Evolutionary conservation across 2,113 vertebrate species (phyloP), one percentile per base, ranked within the genome.

Genomic region (Aspidoscelis tigris): DNA sequence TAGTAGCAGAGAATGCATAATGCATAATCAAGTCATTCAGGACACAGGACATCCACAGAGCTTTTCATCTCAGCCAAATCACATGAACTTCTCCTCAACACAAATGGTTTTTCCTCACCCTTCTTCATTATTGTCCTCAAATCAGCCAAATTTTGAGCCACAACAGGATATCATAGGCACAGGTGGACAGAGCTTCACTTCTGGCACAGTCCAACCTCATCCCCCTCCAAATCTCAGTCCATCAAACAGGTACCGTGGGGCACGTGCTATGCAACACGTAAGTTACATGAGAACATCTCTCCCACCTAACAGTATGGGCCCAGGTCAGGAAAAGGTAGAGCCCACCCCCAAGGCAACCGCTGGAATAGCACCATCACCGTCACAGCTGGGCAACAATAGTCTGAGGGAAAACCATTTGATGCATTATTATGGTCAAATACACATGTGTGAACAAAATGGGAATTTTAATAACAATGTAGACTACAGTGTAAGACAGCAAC

Each of bases 401-500:
- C 69, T 85, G 0, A 96, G 95, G 87, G 94, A 96, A 68, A 95
- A 93, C 91, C 95, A 83, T 33, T 84, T 95, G 87, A 95, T 97
- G 84, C 97, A 96, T 90, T 98, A 98, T 92, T 97, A 97, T 0
- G 98, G 97, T 78, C 98, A 99, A 91, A 97, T 98, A 91, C 98
- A 97, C 87, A 97, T 98, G 97, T 98, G 98, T 0, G 96, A 98
- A 78, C 96, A 96, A 85, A 92, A 94, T 26, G 92, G 92, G n/a
- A 87, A 88, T 91, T 95, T 96, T 0, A 95, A 95, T 44, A 92
- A 88, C 43, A 95, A 95, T 0, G 61, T 92, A 7, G 96, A 98
- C 75, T 96, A 94, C 86, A 91, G 91, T 76, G 85, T 88, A 79
- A 92, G 89, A 83, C 94, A 93, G 90, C 95, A 93, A 83, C 93